These are phyloP conservation scores for Lepisosteus oculatus DNA, from an alignment of 2,113 vertebrate species.

Conservation along the genomic window DNA sequence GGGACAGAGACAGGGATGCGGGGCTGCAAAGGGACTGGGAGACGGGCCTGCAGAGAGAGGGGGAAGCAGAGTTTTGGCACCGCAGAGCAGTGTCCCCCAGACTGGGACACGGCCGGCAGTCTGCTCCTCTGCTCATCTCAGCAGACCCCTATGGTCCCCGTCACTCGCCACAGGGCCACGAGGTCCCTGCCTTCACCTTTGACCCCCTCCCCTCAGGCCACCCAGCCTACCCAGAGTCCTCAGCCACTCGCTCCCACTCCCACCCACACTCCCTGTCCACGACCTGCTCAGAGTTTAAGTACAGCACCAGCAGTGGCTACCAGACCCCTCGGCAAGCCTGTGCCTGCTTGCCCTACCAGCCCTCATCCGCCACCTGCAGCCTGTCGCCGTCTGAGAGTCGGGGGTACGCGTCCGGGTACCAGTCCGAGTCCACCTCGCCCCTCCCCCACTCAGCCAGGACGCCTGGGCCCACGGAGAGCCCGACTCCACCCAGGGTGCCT, in stretches of 20 bases:
- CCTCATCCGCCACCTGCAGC: slow-evolving; percentile 49
- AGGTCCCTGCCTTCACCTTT: slow-evolving; percentile 59
- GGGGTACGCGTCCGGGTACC: slow-evolving; percentile 62
- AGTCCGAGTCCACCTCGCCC: slow-evolving; percentile 61
- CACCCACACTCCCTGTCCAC: slow-evolving; percentile 51
- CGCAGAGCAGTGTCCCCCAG: slow-evolving; percentile 50
- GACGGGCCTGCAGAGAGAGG: slow-evolving; percentile 16
- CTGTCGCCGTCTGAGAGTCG: slow-evolving; percentile 56
- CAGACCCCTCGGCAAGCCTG: slow-evolving; percentile 57
- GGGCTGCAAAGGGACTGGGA: slow-evolving; percentile 49
- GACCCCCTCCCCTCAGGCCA: slow-evolving; percentile 69
- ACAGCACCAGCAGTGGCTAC: slow-evolving; percentile 67
- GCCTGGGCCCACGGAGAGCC: slow-evolving; percentile 30
- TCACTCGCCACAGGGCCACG: slow-evolving; percentile 55
- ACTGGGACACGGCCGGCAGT: slow-evolving; percentile 25
- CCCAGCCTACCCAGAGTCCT: slow-evolving; percentile 59
- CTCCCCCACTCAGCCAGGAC: slow-evolving; percentile 48
- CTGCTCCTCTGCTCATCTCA: slow-evolving; percentile 49
- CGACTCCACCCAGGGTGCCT: slow-evolving; percentile 18
- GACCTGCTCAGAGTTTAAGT: slow-evolving; percentile 69
- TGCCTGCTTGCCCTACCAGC: slow-evolving; percentile 57
- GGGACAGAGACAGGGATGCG: slow-evolving; percentile 56
- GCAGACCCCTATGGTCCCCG: slow-evolving; percentile 51
- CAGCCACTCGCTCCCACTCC: slow-evolving; percentile 53
- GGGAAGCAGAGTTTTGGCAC: slow-evolving; percentile 59